These are phyloP conservation scores for Tragopan temminckii DNA, from an alignment of 2,797 vertebrate species.

Conservation along the genomic window DNA sequence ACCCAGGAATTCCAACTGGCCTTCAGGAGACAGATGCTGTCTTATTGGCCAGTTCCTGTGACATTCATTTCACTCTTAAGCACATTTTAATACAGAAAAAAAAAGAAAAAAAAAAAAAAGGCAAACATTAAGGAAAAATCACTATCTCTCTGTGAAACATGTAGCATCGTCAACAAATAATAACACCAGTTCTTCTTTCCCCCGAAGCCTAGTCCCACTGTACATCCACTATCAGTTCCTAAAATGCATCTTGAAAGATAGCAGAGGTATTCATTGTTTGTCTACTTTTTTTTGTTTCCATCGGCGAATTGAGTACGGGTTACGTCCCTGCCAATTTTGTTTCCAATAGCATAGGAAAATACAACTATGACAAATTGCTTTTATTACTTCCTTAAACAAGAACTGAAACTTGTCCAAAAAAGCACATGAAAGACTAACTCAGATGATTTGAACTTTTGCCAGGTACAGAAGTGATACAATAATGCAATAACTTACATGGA, in stretches of 20 bases:
- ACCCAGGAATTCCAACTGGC: constrained; percentile 31
- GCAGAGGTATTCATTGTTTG: constrained; percentile 43
- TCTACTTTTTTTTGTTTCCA: constrained; percentile 28
- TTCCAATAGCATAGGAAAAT: constrained; percentile 52
- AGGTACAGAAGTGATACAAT: constrained; percentile 10
- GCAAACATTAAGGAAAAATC: background rate
- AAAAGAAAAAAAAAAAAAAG: background rate
- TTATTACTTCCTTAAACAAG: constrained; percentile 72
- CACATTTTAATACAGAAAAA: background rate
- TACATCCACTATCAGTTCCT: constrained; percentile 16
- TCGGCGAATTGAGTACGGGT: constrained; percentile 33
- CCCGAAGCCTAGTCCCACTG: constrained; percentile 29
- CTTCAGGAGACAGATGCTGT: constrained; percentile 5
- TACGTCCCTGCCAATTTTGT: constrained; percentile 40
- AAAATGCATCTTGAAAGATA: constrained; percentile 62
- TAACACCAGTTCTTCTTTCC: background rate
- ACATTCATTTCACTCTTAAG: background rate
- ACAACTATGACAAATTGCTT: constrained; percentile 65
- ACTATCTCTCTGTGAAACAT: background rate
- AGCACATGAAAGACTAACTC: constrained; percentile 60
- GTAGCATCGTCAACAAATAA: background rate
- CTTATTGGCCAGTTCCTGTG: background rate
- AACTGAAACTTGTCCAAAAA: constrained; percentile 66
- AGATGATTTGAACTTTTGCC: constrained; percentile 54
- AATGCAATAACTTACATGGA: constrained; percentile 38